A percentile compares a stretch with the other conserved stretches of the same genome.
phyloP scores from a whole-genome alignment of 2,888 invertebrate species.

The Tortrix viridana region DNA sequence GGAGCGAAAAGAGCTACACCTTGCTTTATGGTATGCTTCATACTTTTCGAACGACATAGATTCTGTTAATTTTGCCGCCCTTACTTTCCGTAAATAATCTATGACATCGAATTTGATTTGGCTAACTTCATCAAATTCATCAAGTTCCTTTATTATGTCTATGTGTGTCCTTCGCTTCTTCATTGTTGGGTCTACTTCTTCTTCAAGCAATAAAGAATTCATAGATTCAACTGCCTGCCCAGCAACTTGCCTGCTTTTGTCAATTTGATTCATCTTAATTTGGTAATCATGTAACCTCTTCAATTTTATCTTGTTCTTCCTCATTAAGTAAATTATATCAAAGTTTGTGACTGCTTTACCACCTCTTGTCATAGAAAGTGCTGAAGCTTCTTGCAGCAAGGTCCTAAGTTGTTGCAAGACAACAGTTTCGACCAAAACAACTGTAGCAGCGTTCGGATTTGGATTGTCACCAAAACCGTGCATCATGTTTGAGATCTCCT shows the following conservation, averaged over 20 bases:
- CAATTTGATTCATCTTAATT: slow-evolving; percentile 81
- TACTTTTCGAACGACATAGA: slow-evolving; percentile 86
- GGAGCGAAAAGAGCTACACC: slow-evolving; percentile 88
- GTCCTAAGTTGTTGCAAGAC: slow-evolving; percentile 91
- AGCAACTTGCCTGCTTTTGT: slow-evolving; percentile 58
- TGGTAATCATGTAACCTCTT: slow-evolving; percentile 90
- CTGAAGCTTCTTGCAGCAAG: slow-evolving; percentile 90
- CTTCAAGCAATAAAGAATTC: slow-evolving; percentile 68
- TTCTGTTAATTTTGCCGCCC: slow-evolving; percentile 84
- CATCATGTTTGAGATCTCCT: slow-evolving; percentile 94
- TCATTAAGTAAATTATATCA: slow-evolving; percentile 93
- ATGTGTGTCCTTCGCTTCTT: slow-evolving; percentile 75
- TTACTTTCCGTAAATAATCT: slow-evolving; percentile 83
- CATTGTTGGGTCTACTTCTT: slow-evolving; percentile 79
- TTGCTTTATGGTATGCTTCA: slow-evolving; percentile 90
- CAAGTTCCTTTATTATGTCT: slow-evolving; percentile 80
- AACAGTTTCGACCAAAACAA: slow-evolving; percentile 92
- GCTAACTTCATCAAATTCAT: slow-evolving; percentile 83
- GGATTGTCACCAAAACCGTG: slow-evolving; percentile 96
- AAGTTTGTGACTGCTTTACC: slow-evolving; percentile 82
- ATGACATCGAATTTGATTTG: slow-evolving; percentile 82
- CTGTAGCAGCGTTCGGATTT: slow-evolving; percentile 91
- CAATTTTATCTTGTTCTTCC: slow-evolving; percentile 91
- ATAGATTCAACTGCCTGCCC: slow-evolving; percentile 55
- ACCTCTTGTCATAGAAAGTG: slow-evolving; percentile 86